Evolutionary conservation across 2,888 invertebrate genomes (phyloP), one percentile per base, ranked within the genome.

Genomic region (Drosophila mimetica): DNA sequence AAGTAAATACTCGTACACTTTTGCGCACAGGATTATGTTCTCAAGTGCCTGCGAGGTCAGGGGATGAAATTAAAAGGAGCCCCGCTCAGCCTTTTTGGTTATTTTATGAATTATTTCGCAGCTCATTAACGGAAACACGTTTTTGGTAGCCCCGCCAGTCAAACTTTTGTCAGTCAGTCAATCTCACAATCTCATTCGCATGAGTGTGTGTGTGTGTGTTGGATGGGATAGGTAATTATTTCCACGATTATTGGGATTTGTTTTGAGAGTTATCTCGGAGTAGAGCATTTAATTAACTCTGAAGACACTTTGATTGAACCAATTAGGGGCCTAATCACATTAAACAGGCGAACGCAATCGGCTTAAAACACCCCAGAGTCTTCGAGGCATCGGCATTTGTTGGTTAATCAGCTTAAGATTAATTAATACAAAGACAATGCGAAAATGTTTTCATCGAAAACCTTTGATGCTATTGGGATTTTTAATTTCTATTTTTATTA

Each of bases 231-330:
- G 37, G 20, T 72, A 47, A 57, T 41, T 71, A 51, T 64, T 51
- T 44, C 20, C 22, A 42, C 41, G 48, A 77, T 79, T 79, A 78
- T 70, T 47, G 48, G 63, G 51, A 77, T 74, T 67, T 71, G 59
- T 53, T 75, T 48, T 20, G 57, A 70, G 69, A 66, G 52, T 2
- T 13, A 51, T 34, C 63, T 28, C 42, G 6, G 30, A 46, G 22
- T 53, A 30, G 53, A 48, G 51, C 63, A 48, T 52, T 75, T 71
- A 77, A 84, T 84, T 79, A 84, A 77, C 67, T 67, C 61, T 36
- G 60, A 71, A 72, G 75, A 61, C 72, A 77, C 72, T 84, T 80
- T 84, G 76, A 80, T 84, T 84, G 59, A 69, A 55, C 57, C 75
- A 84, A 80, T 80, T 84, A 75, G 71, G 46, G 50, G 37, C 41